Evolutionary conservation across 1,140 invertebrate species (phyloP).

Genomic region (Glomeris maerens): DNA sequence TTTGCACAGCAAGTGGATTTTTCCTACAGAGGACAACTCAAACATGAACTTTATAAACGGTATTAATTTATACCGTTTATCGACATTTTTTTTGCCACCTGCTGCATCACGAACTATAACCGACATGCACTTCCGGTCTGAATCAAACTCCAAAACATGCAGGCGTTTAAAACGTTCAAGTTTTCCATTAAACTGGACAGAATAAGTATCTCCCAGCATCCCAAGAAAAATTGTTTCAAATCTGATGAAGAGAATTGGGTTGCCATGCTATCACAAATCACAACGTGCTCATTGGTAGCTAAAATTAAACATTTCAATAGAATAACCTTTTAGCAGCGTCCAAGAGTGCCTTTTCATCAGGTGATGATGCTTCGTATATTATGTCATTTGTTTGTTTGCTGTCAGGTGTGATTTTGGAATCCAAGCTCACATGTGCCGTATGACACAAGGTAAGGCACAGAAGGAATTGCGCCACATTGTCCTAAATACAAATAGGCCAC

Average conservation of each 20-base stretch:
- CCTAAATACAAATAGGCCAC: no score
- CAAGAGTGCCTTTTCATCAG: slow-evolving; percentile 72
- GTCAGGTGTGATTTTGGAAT: slow-evolving; percentile 24
- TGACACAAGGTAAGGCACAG: slow-evolving; percentile 60
- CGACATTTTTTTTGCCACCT: no score
- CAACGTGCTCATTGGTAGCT: no score
- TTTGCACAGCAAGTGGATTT: slow-evolving; percentile 59
- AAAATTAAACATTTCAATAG: no score
- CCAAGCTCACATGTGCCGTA: slow-evolving; percentile 53
- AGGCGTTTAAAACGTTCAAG: slow-evolving; percentile 29
- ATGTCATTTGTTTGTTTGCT: no score
- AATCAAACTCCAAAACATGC: slow-evolving; percentile 44
- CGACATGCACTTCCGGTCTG: slow-evolving; percentile 52
- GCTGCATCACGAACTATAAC: slow-evolving; percentile 38
- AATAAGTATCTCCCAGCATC: slow-evolving; percentile 38
- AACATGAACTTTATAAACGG: no score
- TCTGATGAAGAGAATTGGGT: slow-evolving; percentile 33
- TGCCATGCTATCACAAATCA: no score
- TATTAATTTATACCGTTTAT: no score
- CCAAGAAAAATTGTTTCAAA: slow-evolving; percentile 51
- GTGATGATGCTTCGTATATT: slow-evolving; percentile 53
- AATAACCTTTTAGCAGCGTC: slow-evolving; percentile 44
- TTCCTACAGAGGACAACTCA: no score
- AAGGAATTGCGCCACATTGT: no score
- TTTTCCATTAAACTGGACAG: slow-evolving; percentile 32